Base-by-base conservation (phyloP, 1,140 invertebrate species). In the Trichoplusia ni region DNA sequence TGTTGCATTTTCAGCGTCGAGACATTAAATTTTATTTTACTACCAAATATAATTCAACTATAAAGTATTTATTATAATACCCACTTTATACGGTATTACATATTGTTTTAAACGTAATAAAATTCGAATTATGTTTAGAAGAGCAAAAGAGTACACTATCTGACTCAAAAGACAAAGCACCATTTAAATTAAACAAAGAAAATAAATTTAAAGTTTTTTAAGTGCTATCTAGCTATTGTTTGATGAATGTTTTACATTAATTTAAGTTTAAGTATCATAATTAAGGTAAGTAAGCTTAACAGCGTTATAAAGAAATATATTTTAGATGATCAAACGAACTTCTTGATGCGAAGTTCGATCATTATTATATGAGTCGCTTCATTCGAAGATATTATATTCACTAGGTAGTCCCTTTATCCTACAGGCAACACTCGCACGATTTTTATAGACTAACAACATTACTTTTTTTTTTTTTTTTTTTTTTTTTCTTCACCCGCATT, bases 1-100 rank as follows among this genome's bases (percentile, higher is more conserved):
- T 27, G 29, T 21, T 56, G 21, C 35, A 54, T 54, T 33, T 19
- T 19, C 8, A 13, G n/a, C 33, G 33, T 29, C n/a, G 19, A 4
- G 9, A 25, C 27, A 31, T 51, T 18, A 38, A 54, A 37, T 54
- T 54, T 21, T 16, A 25, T 21, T 38, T 54, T 54, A 38, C 25
- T 5, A 38, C 21, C 11, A n/a, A 3, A 38, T 37, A 25, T 23
- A 54, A 35, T 49, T 2, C 21, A 38, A 37, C 19, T 35, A 37
- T 38, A 53, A 53, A 37, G 31, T 37, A 53, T 53, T 53, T 53
- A 53, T 37, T 13, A 31, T 49, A 49, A 49, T 16, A 13, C 5
- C 25, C 6, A 49, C 46, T 33, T 31, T 31, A 9, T 33, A 16
- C 25, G 11, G 27, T 27, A 5, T 27, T 47, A 29, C 8, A 9